phyloP scores from a whole-genome alignment of 2,113 vertebrate genomes.

The Taxidea taxus region DNA sequence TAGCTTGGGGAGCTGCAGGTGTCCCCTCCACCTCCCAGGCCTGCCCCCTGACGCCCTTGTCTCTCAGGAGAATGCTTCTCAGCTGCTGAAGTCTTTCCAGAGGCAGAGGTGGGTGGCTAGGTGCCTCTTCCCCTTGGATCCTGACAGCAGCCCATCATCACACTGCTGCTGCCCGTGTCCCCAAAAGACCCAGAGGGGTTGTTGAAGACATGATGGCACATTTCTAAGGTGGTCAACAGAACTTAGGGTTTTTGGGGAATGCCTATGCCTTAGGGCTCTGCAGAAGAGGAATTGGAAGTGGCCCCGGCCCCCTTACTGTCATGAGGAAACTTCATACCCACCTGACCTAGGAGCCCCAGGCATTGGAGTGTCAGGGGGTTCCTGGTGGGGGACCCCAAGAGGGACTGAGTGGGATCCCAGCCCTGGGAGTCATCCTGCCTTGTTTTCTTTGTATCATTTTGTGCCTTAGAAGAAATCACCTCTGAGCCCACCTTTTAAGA shows the following conservation, averaged over 20 bases:
- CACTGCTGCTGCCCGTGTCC: fast-evolving
- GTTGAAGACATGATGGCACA: background rate
- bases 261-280: background rate
- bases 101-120: background rate
- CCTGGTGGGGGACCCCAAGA: fast-evolving
- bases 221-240: fast-evolving
- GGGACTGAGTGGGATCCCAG: fast-evolving
- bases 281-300: background rate
- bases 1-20: background rate
- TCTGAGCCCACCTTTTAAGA: background rate
- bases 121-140: fast-evolving
- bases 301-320: fast-evolving
- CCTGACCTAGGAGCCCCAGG: background rate
- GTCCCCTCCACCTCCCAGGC: background rate
- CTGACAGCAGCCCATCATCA: background rate
- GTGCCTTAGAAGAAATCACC: background rate
- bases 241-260: background rate
- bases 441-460: background rate
- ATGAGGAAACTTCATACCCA: background rate
- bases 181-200: background rate
- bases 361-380: fast-evolving
- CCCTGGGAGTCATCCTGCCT: background rate
- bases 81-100: background rate
- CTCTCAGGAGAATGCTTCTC: background rate
- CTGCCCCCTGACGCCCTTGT: background rate